These are phyloP conservation scores for Cygnus buccinator DNA, from an alignment of 2,113 vertebrate species.

Conservation along the genomic window DNA sequence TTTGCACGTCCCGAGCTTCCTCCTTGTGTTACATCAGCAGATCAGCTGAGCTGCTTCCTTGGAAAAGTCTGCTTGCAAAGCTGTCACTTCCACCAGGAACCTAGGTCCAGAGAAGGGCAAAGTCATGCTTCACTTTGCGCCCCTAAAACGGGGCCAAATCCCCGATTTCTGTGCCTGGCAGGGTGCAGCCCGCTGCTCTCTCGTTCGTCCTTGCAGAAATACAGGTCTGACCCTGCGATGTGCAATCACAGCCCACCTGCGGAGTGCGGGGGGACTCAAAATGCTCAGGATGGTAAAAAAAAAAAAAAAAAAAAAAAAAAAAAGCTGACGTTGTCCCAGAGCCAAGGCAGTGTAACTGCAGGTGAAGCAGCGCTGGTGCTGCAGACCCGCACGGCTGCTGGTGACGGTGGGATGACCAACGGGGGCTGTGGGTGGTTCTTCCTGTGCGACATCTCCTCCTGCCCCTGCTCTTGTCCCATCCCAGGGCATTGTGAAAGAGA, in stretches of 20 bases:
- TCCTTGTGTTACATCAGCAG: rapidly evolving
- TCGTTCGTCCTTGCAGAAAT: neutral
- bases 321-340: too few species aligned
- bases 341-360: too few species aligned
- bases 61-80: neutral
- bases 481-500: too few species aligned
- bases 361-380: too few species aligned
- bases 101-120: rapidly evolving
- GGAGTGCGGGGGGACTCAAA: rapidly evolving
- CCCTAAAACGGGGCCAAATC: neutral
- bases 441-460: rapidly evolving
- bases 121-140: rapidly evolving
- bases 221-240: rapidly evolving
- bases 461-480: neutral
- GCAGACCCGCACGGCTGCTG: rapidly evolving
- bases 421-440: neutral
- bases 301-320: neutral
- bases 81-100: neutral
- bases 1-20: neutral
- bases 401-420: neutral
- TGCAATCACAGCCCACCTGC: rapidly evolving
- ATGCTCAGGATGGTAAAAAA: neutral
- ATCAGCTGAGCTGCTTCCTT: neutral
- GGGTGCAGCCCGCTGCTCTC: neutral
- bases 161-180: too few species aligned